These are phyloP conservation scores for Spea multiplicata DNA, from an alignment of 2,113 vertebrate species.

Conservation along the genomic window DNA sequence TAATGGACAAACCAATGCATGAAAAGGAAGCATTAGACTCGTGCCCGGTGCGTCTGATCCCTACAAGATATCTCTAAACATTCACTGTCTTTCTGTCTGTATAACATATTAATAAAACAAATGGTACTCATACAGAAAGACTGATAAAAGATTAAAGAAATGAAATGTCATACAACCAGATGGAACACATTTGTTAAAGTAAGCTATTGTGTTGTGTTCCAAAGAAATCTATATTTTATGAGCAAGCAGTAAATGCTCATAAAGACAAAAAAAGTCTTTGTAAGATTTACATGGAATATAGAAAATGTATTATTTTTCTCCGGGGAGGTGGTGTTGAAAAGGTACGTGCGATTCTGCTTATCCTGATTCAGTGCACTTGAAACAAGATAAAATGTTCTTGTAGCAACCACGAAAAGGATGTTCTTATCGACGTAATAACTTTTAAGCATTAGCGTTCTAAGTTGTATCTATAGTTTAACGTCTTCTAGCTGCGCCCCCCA, in stretches of 20 bases:
- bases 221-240: conserved; percentile 48
- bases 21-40: not conserved
- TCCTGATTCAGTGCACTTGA: conserved; percentile 26
- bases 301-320: conserved; percentile 37
- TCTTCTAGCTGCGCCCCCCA: conserved; percentile 14
- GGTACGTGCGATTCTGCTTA: conserved; percentile 18
- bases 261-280: conserved; percentile 44
- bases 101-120: conserved; percentile 36
- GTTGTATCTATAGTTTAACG: conserved; percentile 10
- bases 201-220: conserved; percentile 44
- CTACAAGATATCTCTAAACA: not conserved
- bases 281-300: conserved; percentile 41
- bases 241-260: conserved; percentile 41
- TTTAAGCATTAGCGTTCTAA: conserved; percentile 16
- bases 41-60: not conserved
- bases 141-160: conserved; percentile 44
- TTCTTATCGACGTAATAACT: conserved; percentile 39
- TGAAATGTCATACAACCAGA: conserved; percentile 35
- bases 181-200: conserved; percentile 48
- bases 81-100: conserved; percentile 21
- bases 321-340: conserved; percentile 23
- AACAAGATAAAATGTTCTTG: conserved; percentile 36
- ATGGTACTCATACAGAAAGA: conserved; percentile 15
- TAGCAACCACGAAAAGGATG: conserved; percentile 16
- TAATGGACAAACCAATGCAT: not conserved